Percentiles rank a stretch among this genome's conserved stretches.
Evolutionary conservation across 2,888 invertebrate species (phyloP).

Genomic region (Drosophila infuscata): DNA sequence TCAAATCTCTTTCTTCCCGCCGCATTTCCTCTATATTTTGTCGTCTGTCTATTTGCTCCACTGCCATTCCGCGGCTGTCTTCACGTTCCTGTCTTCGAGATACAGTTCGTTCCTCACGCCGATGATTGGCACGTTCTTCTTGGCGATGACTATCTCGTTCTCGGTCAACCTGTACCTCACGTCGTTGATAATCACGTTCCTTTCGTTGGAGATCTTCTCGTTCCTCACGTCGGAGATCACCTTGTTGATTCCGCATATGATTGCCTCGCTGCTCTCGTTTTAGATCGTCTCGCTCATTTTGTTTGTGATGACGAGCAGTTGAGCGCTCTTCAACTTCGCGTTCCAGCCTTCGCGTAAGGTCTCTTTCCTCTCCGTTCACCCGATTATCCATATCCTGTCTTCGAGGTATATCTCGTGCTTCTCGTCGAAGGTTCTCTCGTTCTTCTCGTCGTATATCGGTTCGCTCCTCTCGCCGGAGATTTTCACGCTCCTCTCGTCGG

Average conservation of each 20-base stretch:
- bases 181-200: neutral
- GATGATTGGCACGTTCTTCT: neutral
- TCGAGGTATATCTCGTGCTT: slow-evolving; percentile 1
- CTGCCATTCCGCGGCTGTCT: neutral
- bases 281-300: neutral
- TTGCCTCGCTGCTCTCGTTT: neutral
- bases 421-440: neutral
- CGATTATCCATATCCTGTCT: slow-evolving; percentile 1
- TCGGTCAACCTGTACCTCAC: neutral
- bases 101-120: slow-evolving; percentile 1
- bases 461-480: neutral
- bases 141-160: neutral
- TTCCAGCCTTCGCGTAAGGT: neutral
- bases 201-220: neutral
- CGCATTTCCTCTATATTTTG: neutral
- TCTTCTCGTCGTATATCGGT: neutral
- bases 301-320: neutral
- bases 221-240: neutral
- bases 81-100: slow-evolving; percentile 6
- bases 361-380: neutral
- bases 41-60: neutral
- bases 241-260: neutral
- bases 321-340: slow-evolving; percentile 1
- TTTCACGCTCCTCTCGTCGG: neutral
- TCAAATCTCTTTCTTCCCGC: neutral